Conservation (phyloP, 2,888 invertebrate genomes). For the Phengaris alcon region DNA sequence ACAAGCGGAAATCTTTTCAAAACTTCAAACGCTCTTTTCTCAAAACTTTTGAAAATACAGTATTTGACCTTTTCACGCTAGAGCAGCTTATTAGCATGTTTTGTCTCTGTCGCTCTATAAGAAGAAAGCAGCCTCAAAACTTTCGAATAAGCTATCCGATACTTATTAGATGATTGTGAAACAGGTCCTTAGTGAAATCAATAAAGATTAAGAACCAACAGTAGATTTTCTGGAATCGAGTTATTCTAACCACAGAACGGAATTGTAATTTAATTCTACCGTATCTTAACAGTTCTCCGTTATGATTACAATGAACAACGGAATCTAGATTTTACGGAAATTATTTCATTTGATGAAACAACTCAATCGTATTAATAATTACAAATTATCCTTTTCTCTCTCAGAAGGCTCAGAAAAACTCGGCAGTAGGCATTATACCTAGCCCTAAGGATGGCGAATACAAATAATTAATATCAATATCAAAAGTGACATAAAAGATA, state of each 20-base stretch:
- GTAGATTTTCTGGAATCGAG: not conserved
- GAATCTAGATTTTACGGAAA: not conserved
- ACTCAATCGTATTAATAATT: not conserved
- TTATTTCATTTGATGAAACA: not conserved
- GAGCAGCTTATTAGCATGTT: too few relatives aligned
- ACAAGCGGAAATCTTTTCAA: too few relatives aligned
- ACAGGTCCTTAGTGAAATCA: not conserved
- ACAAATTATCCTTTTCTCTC: not conserved
- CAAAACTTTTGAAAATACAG: too few relatives aligned
- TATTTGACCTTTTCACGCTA: too few relatives aligned
- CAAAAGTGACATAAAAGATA: too few relatives aligned
- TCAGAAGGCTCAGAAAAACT: not conserved
- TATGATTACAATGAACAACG: constrained; percentile 16
- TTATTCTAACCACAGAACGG: constrained; percentile 28
- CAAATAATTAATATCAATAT: too few relatives aligned
- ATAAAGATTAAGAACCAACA: not conserved
- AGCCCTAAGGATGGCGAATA: too few relatives aligned
- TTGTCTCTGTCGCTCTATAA: too few relatives aligned
- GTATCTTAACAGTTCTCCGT: constrained; percentile 23
- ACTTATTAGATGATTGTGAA: not conserved
- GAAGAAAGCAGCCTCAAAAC: too few relatives aligned
- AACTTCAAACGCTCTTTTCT: too few relatives aligned
- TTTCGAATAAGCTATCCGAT: not conserved
- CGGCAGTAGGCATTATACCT: not conserved
- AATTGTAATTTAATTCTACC: constrained; percentile 21